A percentile compares a stretch with the other conserved stretches of the same genome.
phyloP scores from a whole-genome alignment of 1,140 invertebrate species.

The Orius insidiosus region DNA sequence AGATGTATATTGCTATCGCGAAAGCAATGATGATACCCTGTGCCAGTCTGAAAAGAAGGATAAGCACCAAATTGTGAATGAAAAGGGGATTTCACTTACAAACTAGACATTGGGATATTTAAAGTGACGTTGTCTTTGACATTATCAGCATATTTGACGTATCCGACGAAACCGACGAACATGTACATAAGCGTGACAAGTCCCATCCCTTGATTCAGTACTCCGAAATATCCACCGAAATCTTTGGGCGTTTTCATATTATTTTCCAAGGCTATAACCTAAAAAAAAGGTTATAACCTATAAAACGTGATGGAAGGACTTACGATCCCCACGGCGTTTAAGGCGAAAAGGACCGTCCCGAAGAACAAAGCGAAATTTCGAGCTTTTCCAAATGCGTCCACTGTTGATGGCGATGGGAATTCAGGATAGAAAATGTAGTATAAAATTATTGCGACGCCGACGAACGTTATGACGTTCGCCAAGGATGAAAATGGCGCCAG shows the following conservation, averaged over 20 bases:
- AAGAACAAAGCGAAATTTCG: constrained; percentile 48
- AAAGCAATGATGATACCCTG: constrained; percentile 67
- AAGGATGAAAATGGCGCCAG: constrained; percentile 65
- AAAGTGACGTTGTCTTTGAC: constrained; percentile 51
- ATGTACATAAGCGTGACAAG: constrained; percentile 56
- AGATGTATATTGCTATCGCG: constrained; percentile 72
- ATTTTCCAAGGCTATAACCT: constrained; percentile 71
- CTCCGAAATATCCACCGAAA: constrained; percentile 51
- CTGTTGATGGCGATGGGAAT: constrained; percentile 28
- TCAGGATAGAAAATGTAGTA: constrained; percentile 47
- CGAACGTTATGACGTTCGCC: constrained; percentile 58
- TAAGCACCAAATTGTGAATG: background rate
- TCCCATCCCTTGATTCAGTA: constrained; percentile 60
- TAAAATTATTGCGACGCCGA: constrained; percentile 58
- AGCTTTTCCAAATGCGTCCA: constrained; percentile 12
- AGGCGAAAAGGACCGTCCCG: constrained; percentile 60
- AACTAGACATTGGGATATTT: constrained; percentile 40
- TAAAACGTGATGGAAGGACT: constrained; percentile 19
- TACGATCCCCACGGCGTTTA: constrained; percentile 67
- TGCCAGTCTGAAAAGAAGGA: constrained; percentile 44
- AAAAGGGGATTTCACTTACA: constrained; percentile 25
- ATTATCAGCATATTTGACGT: constrained; percentile 52
- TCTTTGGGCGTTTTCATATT: constrained; percentile 64
- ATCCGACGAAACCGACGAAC: constrained; percentile 63
- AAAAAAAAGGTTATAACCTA: constrained; percentile 15